phyloP scores from a whole-genome alignment of 1,140 invertebrate genomes.

The Eueides isabella region DNA sequence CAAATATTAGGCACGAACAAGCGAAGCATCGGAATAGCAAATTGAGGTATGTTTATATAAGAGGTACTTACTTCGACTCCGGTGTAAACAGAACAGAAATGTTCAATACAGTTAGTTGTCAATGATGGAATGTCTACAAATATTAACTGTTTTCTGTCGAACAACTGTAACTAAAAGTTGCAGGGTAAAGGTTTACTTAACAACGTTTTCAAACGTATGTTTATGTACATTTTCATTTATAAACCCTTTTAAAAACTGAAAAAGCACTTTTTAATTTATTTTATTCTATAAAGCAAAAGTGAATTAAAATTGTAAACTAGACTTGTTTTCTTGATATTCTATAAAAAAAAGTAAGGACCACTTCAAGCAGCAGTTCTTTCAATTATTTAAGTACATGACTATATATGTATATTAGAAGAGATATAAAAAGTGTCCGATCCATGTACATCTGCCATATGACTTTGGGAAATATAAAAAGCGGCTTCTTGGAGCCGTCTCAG shows the following conservation, averaged over 20 bases:
- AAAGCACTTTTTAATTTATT: not conserved
- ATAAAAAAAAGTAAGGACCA: not conserved
- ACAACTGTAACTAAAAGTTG: conserved; percentile 17
- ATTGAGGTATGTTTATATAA: conserved; percentile 66
- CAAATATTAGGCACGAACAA: conserved; percentile 73
- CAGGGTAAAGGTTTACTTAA: conserved; percentile 7
- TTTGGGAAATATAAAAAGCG: conserved; percentile 51
- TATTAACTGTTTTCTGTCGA: conserved; percentile 49
- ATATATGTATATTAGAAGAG: conserved; percentile 6
- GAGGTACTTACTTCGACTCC: conserved; percentile 61
- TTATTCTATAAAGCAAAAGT: too few relatives aligned
- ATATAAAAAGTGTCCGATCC: conserved; percentile 36
- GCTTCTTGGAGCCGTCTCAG: conserved; percentile 45
- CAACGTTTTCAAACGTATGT: not conserved
- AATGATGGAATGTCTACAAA: conserved; percentile 55
- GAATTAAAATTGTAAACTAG: not conserved
- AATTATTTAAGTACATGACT: not conserved
- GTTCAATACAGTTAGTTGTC: conserved; percentile 68
- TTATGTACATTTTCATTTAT: not conserved
- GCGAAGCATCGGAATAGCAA: conserved; percentile 69
- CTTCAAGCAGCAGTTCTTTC: not conserved
- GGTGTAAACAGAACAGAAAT: conserved; percentile 66
- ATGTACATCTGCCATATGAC: conserved; percentile 40
- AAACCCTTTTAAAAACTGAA: not conserved
- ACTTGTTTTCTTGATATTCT: not conserved